phyloP scores from a whole-genome alignment of 2,888 invertebrate species.

The Aporophyla lueneburgensis region DNA sequence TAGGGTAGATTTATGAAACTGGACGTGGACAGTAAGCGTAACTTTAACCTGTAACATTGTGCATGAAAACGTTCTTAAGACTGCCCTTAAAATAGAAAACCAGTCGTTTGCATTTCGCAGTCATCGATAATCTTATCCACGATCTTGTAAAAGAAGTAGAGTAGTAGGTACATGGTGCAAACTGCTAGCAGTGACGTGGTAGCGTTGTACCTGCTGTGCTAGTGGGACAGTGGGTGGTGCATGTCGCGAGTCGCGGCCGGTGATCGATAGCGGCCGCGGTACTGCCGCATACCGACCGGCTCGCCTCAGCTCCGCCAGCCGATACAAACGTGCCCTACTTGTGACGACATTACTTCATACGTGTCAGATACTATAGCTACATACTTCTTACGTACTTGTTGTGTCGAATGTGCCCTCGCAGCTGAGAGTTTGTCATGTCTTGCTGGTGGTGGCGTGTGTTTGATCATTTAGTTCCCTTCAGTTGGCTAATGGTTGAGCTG shows the following conservation, averaged over 20 bases:
- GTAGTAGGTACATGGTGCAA: neutral
- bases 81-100: neutral
- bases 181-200: neutral
- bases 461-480: too few relatives aligned
- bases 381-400: neutral
- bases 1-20: neutral
- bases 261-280: constrained; percentile 57
- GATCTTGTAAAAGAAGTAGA: neutral
- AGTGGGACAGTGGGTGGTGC: constrained; percentile 36
- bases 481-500: too few relatives aligned
- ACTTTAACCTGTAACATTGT: too few relatives aligned
- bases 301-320: constrained; percentile 13
- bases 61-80: neutral
- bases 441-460: too few relatives aligned
- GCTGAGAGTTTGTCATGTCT: too few relatives aligned
- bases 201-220: constrained; percentile 7
- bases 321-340: constrained; percentile 22
- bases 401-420: too few relatives aligned
- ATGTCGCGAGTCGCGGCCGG: constrained; percentile 21
- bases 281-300: constrained; percentile 53
- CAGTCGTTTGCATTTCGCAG: neutral
- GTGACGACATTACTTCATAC: constrained; percentile 18
- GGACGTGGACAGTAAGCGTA: too few relatives aligned
- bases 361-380: neutral
- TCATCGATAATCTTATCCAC: neutral